Conservation (phyloP, 2,113 vertebrate species). For the Rhynchomys soricoides region DNA sequence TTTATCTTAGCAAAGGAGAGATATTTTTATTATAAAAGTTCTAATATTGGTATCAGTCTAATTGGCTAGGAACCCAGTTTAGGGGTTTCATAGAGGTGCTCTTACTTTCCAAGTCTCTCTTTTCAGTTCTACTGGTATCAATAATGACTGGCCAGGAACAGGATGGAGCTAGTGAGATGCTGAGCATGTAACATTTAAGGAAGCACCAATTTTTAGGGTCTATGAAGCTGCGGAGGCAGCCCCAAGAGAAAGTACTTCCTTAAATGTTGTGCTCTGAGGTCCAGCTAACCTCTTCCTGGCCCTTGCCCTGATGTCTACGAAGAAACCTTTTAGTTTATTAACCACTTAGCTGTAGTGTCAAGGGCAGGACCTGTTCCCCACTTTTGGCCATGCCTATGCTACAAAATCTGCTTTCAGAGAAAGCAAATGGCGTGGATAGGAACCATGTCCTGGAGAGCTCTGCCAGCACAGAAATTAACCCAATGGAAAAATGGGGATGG, state of each 20-base stretch:
- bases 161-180: neutral
- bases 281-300: neutral
- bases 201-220: neutral
- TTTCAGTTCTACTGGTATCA: neutral
- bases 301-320: neutral
- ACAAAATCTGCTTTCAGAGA: slow-evolving; percentile 63
- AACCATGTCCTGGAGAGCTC: slow-evolving; percentile 33
- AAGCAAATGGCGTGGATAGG: slow-evolving; percentile 56
- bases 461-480: slow-evolving; percentile 63
- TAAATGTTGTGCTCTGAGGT: neutral
- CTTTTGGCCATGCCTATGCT: slow-evolving; percentile 9
- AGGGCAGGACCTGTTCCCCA: slow-evolving; percentile 30
- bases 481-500: slow-evolving; percentile 12
- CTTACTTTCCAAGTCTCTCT: neutral
- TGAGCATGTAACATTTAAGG: neutral
- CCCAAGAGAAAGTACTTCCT: neutral
- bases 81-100: neutral
- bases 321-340: slow-evolving; percentile 63
- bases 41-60: slow-evolving; percentile 25
- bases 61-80: neutral
- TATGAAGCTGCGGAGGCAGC: neutral
- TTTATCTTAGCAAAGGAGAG: neutral
- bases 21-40: slow-evolving; percentile 39
- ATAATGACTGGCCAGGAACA: neutral
- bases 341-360: slow-evolving; percentile 14